Percentiles rank a stretch among this genome's conserved stretches.
These are phyloP conservation scores for Phoeniculus purpureus DNA, from an alignment of 2,797 vertebrate genomes.

Conservation along the genomic window DNA sequence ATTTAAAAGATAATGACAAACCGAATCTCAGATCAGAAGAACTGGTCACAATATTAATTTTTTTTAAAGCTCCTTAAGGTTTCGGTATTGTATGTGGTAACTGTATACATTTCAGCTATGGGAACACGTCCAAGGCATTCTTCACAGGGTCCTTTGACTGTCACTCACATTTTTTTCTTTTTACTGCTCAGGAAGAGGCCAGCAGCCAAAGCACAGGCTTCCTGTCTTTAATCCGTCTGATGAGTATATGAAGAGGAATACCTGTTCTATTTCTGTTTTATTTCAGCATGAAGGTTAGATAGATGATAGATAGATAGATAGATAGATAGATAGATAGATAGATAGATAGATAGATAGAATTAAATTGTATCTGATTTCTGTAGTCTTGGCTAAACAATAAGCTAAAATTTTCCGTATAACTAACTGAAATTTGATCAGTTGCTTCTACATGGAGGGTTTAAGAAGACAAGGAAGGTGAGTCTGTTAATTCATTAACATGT, in stretches of 20 bases:
- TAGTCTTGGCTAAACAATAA: neutral
- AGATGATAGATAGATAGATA: too few relatives aligned
- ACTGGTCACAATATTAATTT: neutral
- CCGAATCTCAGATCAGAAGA: neutral
- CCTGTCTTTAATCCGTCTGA: neutral
- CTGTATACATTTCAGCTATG: neutral
- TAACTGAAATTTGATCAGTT: neutral
- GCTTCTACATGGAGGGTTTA: neutral
- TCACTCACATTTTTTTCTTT: neutral
- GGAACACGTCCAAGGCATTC: neutral
- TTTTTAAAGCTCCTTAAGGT: neutral
- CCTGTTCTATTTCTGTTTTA: neutral
- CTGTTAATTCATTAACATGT: neutral
- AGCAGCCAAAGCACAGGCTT: neutral
- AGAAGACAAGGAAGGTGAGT: neutral
- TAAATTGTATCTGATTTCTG: neutral
- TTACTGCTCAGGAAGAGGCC: neutral
- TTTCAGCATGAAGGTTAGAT: neutral
- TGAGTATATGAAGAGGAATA: neutral
- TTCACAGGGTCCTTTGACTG: neutral
- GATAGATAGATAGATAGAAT: neutral
- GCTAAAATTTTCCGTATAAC: neutral
- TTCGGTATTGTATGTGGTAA: neutral
- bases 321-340: too few relatives aligned
- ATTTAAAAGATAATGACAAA: neutral